These are phyloP conservation scores for Phengaris alcon DNA, from an alignment of 2,888 invertebrate species.

Conservation along the genomic window DNA sequence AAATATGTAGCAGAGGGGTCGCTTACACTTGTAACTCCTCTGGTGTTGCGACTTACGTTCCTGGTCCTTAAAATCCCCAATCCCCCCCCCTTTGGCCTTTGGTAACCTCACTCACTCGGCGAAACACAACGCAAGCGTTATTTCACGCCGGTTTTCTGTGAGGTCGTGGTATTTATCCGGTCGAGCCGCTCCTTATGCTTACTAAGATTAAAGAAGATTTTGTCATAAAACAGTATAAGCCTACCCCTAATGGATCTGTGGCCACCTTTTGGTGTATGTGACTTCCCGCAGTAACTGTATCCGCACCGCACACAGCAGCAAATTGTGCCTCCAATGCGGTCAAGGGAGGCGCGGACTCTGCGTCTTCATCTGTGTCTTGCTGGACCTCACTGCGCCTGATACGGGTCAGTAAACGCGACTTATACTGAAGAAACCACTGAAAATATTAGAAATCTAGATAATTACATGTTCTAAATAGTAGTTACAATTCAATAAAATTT, in stretches of 20 bases:
- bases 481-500: too few relatives aligned
- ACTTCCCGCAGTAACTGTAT: neutral
- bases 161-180: too few relatives aligned
- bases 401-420: neutral
- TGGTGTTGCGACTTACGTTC: too few relatives aligned
- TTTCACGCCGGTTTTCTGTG: neutral
- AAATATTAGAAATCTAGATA: neutral
- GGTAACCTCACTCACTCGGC: too few relatives aligned
- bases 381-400: neutral
- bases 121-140: neutral
- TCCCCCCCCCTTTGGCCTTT: too few relatives aligned
- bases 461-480: neutral
- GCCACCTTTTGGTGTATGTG: neutral
- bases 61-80: too few relatives aligned
- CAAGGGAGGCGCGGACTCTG: neutral
- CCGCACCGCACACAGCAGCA: neutral
- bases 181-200: too few relatives aligned
- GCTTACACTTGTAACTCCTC: too few relatives aligned
- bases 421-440: neutral
- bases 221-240: too few relatives aligned
- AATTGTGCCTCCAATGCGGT: neutral
- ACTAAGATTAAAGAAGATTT: too few relatives aligned
- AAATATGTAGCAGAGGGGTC: too few relatives aligned
- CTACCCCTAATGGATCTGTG: neutral
- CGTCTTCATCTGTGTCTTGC: neutral